Base-by-base conservation (phyloP, 2,888 invertebrate species). In the Shargacucullia verbasci region DNA sequence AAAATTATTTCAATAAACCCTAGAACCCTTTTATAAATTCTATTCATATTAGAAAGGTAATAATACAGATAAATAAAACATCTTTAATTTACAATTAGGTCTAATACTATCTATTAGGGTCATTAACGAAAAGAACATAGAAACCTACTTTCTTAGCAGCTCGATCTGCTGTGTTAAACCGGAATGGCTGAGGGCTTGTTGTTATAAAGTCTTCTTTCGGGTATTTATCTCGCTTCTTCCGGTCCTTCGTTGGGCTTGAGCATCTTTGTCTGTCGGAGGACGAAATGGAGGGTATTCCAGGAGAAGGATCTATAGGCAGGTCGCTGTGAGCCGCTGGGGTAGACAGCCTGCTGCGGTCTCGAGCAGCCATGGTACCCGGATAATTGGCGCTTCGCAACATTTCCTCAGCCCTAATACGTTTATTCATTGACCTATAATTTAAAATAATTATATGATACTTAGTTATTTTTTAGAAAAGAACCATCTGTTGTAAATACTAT, bases 391-490 rank as follows among this genome's bases (percentile, higher is more conserved):
- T 94, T 60, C 95, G 95, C 47, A 97, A 84, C 93, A 97, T 91
- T 85, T 97, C 96, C 71, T 96, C 96, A 0, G 97, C 95, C 57
- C 97, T 91, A 34, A 97, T 95, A 77, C 95, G 95, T 71, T 96
- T 95, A 77, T 96, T 96, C 74, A 96, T 90, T 13, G 95, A 92
- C 68, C 96, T 96, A 56, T 27, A 73, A 68, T 3, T 2, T 20
- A 4, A 27, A 3, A 11, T 3, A 7, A 13, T 25, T 20, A 11
- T 11, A 25, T 6, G 12, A 25, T 15, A 40, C 3, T 7, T 7
- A 7, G 27, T 27, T 5, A 27, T 7, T 27, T 5, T 27, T 27
- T 27, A 27, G 7, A n/a, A n/a, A n/a, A n/a, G n/a, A n/a, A n/a
- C n/a, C n/a, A n/a, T n/a, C n/a, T n/a, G n/a, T n/a, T n/a, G n/a